These are phyloP conservation scores for Rallus crepitans DNA, from an alignment of 2,797 vertebrate genomes.

Conservation along the genomic window DNA sequence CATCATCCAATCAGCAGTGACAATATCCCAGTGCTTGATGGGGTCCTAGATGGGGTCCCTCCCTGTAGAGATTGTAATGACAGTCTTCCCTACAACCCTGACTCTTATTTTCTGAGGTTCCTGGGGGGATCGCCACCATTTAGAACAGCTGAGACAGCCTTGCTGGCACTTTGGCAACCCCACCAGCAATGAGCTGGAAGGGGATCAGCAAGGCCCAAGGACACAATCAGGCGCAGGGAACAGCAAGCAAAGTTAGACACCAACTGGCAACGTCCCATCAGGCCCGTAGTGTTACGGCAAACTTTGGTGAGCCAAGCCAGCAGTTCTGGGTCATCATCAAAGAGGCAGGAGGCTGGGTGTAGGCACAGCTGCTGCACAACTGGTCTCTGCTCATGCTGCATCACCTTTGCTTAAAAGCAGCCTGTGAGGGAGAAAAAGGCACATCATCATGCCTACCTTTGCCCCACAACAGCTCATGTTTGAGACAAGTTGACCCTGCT, in stretches of 20 bases:
- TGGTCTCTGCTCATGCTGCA: fast-evolving
- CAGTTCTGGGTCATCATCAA: not conserved
- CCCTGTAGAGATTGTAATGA: not conserved
- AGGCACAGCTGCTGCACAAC: not conserved
- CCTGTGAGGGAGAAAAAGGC: not conserved
- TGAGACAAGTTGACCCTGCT: not conserved
- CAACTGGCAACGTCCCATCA: fast-evolving
- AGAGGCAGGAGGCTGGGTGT: not conserved
- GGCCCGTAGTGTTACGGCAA: not conserved
- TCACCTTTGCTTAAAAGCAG: not conserved
- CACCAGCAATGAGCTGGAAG: not conserved
- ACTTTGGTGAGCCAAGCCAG: not conserved
- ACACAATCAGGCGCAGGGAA: not conserved
- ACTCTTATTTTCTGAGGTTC: not conserved
- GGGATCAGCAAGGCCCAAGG: not conserved
- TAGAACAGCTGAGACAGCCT: not conserved
- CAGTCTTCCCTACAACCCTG: not conserved
- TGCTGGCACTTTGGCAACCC: not conserved
- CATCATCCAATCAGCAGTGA: not conserved
- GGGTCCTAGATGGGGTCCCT: fast-evolving
- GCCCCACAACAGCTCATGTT: fast-evolving
- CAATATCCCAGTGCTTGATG: not conserved
- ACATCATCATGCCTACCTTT: fast-evolving
- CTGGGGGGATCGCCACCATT: fast-evolving
- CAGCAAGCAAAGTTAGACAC: fast-evolving